A percentile compares a stretch with the other conserved stretches of the same genome.
These are phyloP conservation scores for Dusona sp. DNA, from an alignment of 2,888 invertebrate species.

Conservation along the genomic window DNA sequence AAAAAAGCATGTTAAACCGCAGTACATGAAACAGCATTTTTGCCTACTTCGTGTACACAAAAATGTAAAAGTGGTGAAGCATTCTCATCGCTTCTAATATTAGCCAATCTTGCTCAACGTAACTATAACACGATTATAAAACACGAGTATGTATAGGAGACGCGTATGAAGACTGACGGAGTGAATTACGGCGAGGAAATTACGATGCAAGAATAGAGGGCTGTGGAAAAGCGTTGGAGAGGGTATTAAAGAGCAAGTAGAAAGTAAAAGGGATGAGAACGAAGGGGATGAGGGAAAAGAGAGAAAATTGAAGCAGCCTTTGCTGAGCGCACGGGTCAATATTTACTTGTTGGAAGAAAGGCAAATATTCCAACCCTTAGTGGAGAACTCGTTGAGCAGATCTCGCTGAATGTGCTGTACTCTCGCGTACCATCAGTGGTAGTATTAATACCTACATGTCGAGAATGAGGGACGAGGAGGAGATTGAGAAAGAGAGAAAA, in stretches of 20 bases:
- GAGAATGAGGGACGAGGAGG: conserved; percentile 12
- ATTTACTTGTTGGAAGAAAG: conserved; percentile 68
- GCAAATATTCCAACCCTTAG: conserved; percentile 61
- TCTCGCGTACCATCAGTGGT: conserved; percentile 21
- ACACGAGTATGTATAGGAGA: conserved; percentile 6
- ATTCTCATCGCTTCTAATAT: conserved; percentile 12
- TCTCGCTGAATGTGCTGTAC: conserved; percentile 53
- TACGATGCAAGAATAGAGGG: conserved; percentile 30
- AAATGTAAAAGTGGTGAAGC: background rate
- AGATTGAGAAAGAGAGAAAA: conserved; percentile 25
- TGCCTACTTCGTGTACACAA: background rate
- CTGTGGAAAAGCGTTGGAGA: conserved; percentile 58
- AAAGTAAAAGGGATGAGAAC: conserved; percentile 21
- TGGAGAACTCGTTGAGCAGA: conserved; percentile 49
- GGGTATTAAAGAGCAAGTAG: conserved; percentile 56
- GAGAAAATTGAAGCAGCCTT: conserved; percentile 61
- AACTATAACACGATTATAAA: conserved; percentile 36
- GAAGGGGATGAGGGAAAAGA: conserved; percentile 3
- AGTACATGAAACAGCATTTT: background rate
- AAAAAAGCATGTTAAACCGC: background rate
- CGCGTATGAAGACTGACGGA: conserved; percentile 28
- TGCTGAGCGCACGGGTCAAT: conserved; percentile 59
- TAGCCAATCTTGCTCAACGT: conserved; percentile 21
- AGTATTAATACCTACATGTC: conserved; percentile 31
- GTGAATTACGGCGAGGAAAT: conserved; percentile 46